Evolutionary conservation across 2,113 vertebrate genomes (phyloP).

Genomic region (Scolopax mira): DNA sequence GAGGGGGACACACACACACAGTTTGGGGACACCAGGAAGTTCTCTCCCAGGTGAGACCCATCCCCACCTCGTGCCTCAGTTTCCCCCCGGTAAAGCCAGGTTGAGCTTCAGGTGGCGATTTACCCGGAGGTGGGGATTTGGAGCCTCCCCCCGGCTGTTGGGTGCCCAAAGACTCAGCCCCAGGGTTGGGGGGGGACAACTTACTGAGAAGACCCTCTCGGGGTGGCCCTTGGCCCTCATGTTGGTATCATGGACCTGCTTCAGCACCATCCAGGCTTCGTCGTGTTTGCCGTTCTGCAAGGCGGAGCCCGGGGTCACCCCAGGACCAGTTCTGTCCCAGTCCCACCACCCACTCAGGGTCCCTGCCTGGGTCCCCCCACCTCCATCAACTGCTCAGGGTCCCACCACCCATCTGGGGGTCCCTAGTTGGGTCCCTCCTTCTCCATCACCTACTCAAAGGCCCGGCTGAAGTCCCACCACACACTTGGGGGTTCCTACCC

Average conservation of each 20-base stretch:
- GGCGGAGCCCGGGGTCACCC: neutral
- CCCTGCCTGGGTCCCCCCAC: too few species aligned
- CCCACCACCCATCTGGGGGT: too few species aligned
- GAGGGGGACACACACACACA: neutral
- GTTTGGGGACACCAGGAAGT: rapidly evolving
- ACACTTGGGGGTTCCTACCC: too few species aligned
- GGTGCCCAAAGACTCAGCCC: neutral
- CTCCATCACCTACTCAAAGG: neutral
- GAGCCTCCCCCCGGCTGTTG: neutral
- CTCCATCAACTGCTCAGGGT: too few species aligned
- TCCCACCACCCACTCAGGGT: neutral
- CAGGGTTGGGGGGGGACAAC: neutral
- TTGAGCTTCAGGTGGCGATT: rapidly evolving
- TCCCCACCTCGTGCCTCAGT: neutral
- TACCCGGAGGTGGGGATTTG: neutral
- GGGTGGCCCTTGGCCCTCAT: conserved; percentile 97
- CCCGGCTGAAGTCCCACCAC: neutral
- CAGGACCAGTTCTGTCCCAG: rapidly evolving
- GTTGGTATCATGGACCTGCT: conserved; percentile 98
- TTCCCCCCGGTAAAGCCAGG: neutral
- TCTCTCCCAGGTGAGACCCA: rapidly evolving
- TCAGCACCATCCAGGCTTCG: conserved; percentile 98
- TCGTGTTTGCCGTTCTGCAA: conserved; percentile 94
- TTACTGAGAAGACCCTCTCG: conserved; percentile 94
- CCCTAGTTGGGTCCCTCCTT: too few species aligned